phyloP scores from a whole-genome alignment of 1,140 invertebrate species.

The Lucilia cuprina region DNA sequence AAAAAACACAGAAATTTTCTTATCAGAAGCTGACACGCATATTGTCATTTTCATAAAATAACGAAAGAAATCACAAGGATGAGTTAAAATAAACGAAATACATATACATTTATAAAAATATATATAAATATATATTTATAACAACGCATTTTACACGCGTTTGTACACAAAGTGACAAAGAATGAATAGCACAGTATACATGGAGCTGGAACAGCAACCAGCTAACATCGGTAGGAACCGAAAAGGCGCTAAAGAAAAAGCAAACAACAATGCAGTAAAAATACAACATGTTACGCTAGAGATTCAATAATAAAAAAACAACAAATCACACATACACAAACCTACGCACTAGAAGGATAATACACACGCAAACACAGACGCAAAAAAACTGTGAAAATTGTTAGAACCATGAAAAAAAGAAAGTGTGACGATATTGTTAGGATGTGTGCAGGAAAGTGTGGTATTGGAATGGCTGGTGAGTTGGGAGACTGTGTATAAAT shows the following conservation, averaged over 20 bases:
- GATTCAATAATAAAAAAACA: too few relatives aligned
- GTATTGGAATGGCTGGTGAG: not conserved
- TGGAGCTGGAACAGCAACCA: not conserved
- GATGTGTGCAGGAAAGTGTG: too few relatives aligned
- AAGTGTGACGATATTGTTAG: not conserved
- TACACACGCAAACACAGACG: not conserved
- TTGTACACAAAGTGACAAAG: not conserved
- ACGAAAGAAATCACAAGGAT: not conserved
- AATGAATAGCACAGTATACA: not conserved
- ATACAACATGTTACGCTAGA: conserved; percentile 6
- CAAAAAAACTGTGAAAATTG: not conserved
- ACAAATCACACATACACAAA: not conserved
- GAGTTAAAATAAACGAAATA: not conserved
- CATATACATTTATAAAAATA: not conserved
- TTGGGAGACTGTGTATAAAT: not conserved
- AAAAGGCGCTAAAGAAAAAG: conserved; percentile 5
- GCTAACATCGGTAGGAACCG: not conserved
- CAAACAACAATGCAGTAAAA: not conserved
- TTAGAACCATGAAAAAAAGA: not conserved
- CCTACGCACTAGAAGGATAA: not conserved
- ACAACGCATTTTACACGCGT: conserved; percentile 25
- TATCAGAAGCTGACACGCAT: conserved; percentile 34
- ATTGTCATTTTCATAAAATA: conserved; percentile 17
- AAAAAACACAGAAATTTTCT: conserved; percentile 19
- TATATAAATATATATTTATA: not conserved